Conservation (phyloP, 2,888 invertebrate species). For the Ornithoptera alexandrae region DNA sequence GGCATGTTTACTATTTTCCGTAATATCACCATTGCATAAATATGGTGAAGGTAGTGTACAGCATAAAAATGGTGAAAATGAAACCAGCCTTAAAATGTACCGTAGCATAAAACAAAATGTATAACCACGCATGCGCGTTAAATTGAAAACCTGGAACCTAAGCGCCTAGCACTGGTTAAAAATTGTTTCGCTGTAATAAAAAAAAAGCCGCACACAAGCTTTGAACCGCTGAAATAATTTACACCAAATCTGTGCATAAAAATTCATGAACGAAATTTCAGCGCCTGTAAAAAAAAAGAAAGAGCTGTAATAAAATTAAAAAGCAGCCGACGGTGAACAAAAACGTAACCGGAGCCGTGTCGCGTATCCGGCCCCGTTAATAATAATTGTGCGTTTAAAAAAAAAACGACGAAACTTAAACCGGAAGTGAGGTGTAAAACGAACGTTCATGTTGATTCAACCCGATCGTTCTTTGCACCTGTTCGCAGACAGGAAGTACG, state of each 20-base stretch:
- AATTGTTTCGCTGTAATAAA: no score
- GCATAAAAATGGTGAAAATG: no score
- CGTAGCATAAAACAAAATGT: no score
- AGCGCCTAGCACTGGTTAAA: no score
- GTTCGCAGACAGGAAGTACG: background rate
- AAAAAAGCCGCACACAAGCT: no score
- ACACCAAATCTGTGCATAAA: background rate
- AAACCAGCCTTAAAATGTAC: no score
- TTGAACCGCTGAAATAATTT: no score
- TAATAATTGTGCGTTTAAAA: conserved; percentile 34
- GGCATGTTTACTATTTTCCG: no score
- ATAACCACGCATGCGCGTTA: no score
- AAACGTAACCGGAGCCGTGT: conserved; percentile 17
- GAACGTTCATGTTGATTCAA: conserved; percentile 41
- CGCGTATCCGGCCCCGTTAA: conserved; percentile 21
- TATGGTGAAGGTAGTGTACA: no score
- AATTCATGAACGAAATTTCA: conserved; percentile 7
- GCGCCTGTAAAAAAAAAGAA: conserved; percentile 11
- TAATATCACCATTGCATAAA: no score
- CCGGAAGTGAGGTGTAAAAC: conserved; percentile 41
- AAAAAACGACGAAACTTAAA: background rate
- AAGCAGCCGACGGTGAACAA: conserved; percentile 16
- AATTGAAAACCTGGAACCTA: no score
- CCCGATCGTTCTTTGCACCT: conserved; percentile 26
- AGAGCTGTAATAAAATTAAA: conserved; percentile 18